These are phyloP conservation scores for Taxidea taxus DNA, from an alignment of 2,113 vertebrate genomes.

Conservation along the genomic window DNA sequence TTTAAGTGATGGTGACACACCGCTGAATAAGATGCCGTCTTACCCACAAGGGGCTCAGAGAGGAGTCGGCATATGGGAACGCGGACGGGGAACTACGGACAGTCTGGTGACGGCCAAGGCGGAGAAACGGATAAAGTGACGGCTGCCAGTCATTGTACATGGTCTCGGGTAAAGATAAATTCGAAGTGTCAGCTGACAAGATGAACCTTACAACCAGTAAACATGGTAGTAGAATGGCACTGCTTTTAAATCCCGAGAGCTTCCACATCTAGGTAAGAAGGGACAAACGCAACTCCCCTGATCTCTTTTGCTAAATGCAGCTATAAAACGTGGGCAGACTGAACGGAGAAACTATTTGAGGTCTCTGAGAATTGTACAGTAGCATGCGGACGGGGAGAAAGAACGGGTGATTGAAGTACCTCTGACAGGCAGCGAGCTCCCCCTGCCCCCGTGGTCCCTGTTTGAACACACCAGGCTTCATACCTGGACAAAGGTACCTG, in stretches of 20 bases:
- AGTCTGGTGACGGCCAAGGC: not conserved
- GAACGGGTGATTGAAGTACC: no score
- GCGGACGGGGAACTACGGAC: accelerated
- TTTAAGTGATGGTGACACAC: not conserved
- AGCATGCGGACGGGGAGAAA: not conserved
- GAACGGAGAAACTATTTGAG: not conserved
- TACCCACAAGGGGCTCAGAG: not conserved
- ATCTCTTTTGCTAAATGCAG: not conserved
- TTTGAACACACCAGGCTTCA: no score
- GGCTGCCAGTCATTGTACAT: not conserved
- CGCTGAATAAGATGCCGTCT: not conserved
- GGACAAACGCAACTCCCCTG: no score
- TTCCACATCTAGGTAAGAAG: not conserved
- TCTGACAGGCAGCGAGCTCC: not conserved
- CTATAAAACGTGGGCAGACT: accelerated
- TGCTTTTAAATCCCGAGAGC: not conserved
- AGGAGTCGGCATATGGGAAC: not conserved
- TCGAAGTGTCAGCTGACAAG: not conserved
- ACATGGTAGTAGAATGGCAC: not conserved
- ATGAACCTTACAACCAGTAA: not conserved
- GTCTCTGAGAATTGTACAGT: not conserved
- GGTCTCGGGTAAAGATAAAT: not conserved
- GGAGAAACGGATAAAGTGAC: not conserved
- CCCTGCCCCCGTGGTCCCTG: no score
- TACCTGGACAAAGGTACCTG: not conserved